Conservation (phyloP, 2,888 invertebrate genomes). For the Phengaris arion region DNA sequence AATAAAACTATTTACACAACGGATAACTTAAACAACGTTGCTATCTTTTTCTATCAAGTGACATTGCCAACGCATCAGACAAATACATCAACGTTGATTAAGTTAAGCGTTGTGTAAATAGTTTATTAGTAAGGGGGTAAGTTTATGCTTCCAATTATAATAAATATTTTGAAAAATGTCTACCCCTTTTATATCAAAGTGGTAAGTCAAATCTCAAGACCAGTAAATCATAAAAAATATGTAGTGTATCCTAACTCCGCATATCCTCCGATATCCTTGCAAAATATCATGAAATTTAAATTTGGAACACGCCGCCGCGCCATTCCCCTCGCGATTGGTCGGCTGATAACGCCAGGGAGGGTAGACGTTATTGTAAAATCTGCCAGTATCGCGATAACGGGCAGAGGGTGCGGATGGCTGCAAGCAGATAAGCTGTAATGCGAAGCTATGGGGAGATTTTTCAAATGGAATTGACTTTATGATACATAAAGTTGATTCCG, state of each 20-base stretch:
- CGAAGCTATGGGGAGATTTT: conserved; percentile 50
- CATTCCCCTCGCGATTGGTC: conserved; percentile 64
- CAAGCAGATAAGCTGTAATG: conserved; percentile 68
- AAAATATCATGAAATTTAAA: conserved; percentile 38
- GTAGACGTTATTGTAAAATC: conserved; percentile 68
- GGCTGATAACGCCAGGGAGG: conserved; percentile 55
- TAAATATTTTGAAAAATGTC: too few species aligned
- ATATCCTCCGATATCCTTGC: conserved; percentile 13
- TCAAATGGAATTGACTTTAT: conserved; percentile 58
- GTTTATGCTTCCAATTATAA: too few species aligned
- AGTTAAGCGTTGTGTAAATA: too few species aligned
- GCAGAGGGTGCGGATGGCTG: conserved; percentile 66
- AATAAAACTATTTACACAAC: too few species aligned
- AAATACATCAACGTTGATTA: too few species aligned
- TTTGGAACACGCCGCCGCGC: conserved; percentile 40
- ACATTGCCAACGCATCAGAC: too few species aligned
- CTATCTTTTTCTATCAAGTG: too few species aligned
- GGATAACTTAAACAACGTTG: too few species aligned
- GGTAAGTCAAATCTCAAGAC: background rate
- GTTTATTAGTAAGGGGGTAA: too few species aligned
- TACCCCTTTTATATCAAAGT: background rate
- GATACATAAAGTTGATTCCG: conserved; percentile 49
- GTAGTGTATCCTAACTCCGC: conserved; percentile 35
- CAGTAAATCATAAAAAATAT: background rate
- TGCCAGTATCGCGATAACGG: conserved; percentile 69